phyloP scores from a whole-genome alignment of 2,113 vertebrate genomes.

The Hippoglossus stenolepis region DNA sequence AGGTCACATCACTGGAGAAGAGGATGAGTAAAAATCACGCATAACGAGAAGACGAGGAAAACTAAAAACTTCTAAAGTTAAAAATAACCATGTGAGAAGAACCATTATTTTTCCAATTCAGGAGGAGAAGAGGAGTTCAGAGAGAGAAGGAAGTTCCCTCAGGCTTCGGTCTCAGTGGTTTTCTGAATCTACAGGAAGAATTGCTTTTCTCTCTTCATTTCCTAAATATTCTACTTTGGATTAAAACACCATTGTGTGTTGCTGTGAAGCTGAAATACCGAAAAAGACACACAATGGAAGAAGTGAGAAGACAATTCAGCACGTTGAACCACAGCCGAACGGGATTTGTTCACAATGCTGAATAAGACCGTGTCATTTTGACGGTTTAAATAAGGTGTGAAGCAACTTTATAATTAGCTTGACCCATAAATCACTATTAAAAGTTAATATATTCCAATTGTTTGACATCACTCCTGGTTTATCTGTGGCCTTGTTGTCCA shows the following conservation, averaged over 20 bases:
- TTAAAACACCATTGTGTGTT: neutral
- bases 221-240: neutral
- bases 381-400: neutral
- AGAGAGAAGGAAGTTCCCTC: constrained; percentile 15
- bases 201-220: constrained; percentile 14
- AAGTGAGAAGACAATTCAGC: too few relatives aligned
- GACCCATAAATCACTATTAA: too few relatives aligned
- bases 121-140: constrained; percentile 1
- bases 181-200: constrained; percentile 2
- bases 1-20: neutral
- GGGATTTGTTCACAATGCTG: neutral
- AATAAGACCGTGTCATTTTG: neutral
- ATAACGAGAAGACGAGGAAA: neutral
- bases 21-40: neutral
- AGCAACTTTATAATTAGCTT: too few relatives aligned
- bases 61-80: neutral
- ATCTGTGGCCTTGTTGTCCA: too few relatives aligned
- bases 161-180: constrained; percentile 8
- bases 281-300: neutral
- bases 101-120: constrained; percentile 23
- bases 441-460: too few relatives aligned
- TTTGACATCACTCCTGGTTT: neutral
- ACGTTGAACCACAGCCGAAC: neutral
- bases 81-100: constrained; percentile 2
- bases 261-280: neutral